phyloP scores from a whole-genome alignment of 2,888 invertebrate species.

The Apodemia duryi region DNA sequence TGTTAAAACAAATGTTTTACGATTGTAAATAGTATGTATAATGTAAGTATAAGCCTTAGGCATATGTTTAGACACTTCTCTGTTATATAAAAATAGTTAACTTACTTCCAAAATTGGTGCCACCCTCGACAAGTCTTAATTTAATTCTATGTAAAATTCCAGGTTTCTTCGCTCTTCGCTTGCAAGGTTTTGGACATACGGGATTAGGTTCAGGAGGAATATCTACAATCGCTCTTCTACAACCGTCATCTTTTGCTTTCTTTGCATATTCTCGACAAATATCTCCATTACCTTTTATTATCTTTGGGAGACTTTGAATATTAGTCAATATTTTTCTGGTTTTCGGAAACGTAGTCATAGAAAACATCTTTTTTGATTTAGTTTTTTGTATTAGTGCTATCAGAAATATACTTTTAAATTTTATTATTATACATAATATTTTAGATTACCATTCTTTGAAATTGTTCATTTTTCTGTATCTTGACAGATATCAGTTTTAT shows the following conservation, averaged over 20 bases:
- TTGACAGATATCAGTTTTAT: too few species aligned
- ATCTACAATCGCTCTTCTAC: conserved; percentile 54
- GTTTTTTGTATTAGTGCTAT: background rate
- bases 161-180: conserved; percentile 43
- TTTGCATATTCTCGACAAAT: conserved; percentile 43
- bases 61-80: too few species aligned
- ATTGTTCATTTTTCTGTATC: too few species aligned
- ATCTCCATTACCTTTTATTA: conserved; percentile 21
- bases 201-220: conserved; percentile 48
- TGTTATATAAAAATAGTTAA: conserved; percentile 1
- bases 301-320: conserved; percentile 18
- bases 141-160: conserved; percentile 63
- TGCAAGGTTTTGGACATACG: conserved; percentile 47
- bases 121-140: conserved; percentile 59
- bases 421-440: conserved; percentile 2
- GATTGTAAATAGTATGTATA: too few species aligned
- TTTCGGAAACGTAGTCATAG: conserved; percentile 17
- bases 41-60: too few species aligned
- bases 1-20: too few species aligned
- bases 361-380: conserved; percentile 23
- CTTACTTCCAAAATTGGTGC: conserved; percentile 71
- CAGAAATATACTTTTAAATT: background rate
- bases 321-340: conserved; percentile 24
- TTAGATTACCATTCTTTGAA: background rate
- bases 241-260: conserved; percentile 44